Evolutionary conservation across 2,797 vertebrate species (phyloP), one percentile per base, ranked within the genome.

Genomic region (Oreortyx pictus): DNA sequence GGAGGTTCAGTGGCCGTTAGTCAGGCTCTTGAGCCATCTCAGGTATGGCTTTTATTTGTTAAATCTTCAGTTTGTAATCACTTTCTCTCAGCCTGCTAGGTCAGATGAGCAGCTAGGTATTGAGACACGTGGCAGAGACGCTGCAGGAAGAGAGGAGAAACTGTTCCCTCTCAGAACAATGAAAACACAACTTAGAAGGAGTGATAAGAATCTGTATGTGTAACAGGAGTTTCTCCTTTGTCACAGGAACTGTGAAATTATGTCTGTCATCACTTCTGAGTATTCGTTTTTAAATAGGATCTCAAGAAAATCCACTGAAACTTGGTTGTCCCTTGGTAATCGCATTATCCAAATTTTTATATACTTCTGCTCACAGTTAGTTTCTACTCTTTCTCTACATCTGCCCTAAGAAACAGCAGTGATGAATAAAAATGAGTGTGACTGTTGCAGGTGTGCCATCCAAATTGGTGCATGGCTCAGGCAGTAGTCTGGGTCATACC

Each of bases 41-140:
- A 54, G 31, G 41, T 71, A 31, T 33, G 47, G 33, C 17, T 16
- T 86, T 67, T 31, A 54, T 33, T 64, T 54, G 19, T 29, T 54
- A 54, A 66, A 79, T 78, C 47, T 79, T 33, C 37, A 71, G 22
- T 64, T 90, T 39, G 44, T 23, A 67, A 37, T 47, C 37, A 8
- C 37, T 71, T 60, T 47, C 27, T 41, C 23, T 25, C 79, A 73
- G 14, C 31, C 24, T 73, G 13, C 31, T 6, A 37, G 67, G 47
- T 79, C 41, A 50, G 73, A 64, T 37, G 56, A 89, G 60, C 66
- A 91, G 66, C 62, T 12, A 65, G 59, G 41, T 84, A 41, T 67
- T 50, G 73, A 91, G 84, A 71, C 37, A 10, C 25, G 88, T 91
- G 91, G 80, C 88, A 93, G 88, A 82, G 39, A 31, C 61, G 49